Evolutionary conservation across 2,888 invertebrate species (phyloP).

Genomic region (Ectemnius cavifrons): DNA sequence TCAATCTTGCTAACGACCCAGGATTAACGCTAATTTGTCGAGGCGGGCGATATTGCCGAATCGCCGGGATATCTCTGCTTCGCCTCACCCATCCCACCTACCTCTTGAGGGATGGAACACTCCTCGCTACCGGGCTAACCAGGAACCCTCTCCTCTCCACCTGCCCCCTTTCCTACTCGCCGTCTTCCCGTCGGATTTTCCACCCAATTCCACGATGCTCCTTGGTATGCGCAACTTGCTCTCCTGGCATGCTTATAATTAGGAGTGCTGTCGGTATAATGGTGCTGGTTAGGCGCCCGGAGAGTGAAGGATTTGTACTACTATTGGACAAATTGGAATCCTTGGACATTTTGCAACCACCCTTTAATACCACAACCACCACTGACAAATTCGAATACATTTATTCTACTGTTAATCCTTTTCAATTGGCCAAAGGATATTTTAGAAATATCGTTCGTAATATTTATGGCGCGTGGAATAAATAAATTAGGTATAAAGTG

Average conservation of each 20-base stretch:
- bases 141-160: background rate
- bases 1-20: constrained; percentile 75
- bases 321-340: too few relatives aligned
- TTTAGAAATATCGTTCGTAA: too few relatives aligned
- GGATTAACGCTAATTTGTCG: constrained; percentile 76
- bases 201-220: background rate
- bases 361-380: too few relatives aligned
- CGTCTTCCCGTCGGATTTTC: too few relatives aligned
- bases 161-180: background rate
- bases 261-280: background rate
- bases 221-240: background rate
- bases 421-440: too few relatives aligned
- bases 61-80: constrained; percentile 69
- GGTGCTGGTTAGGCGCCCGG: constrained; percentile 18
- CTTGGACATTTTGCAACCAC: too few relatives aligned
- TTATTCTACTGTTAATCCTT: too few relatives aligned
- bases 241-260: background rate
- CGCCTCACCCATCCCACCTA: constrained; percentile 19
- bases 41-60: constrained; percentile 74
- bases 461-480: too few relatives aligned
- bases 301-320: constrained; percentile 6
- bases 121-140: background rate
- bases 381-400: too few relatives aligned
- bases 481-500: too few relatives aligned
- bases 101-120: background rate